Base-by-base conservation (phyloP, 92 coral and sea anemone species). In the Palythoa grandis region DNA sequence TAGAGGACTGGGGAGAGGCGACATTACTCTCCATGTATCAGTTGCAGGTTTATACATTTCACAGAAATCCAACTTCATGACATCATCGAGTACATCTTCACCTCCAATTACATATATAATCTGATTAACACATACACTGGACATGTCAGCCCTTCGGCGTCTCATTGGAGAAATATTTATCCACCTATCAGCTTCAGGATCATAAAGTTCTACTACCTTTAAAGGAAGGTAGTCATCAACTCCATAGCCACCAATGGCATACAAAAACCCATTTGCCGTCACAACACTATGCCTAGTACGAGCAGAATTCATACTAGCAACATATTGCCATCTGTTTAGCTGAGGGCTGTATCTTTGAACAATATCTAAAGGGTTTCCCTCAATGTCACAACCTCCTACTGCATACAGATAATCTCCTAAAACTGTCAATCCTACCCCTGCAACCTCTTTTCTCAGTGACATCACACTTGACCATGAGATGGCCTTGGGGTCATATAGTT, bases 201-300 rank as follows among this genome's bases (percentile, higher is more conserved):
- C 84, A 69, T 92, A 94, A 13, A 70, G 78, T 83, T 94, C 98
- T 54, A 92, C 95, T 2, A 95, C 65, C 48, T 87, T 84, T 38
- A 94, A 78, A 19, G 98, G 98, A 25, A 88, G 75, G 48, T 83
- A 93, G 0, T 91, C 98, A 56, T 86, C 92, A 61, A 91, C 88
- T 54, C 96, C 90, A 85, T 92, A 94, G 1, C 98, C 98, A 48
- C 98, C 95, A 90, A 94, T 56, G 35, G 92, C 91, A 70, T 88
- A 94, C 68, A 94, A 71, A 40, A 77, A 52, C 13, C 85, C 83
- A 65, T 84, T 84, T 3, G 87, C 85, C 43, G 95, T 88, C 2
- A 82, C 91, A 29, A 91, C 91, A 77, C 91, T 86, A 63, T 93
- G 98, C 29, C 93, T 84, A 25, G 94, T 92, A 37, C 98, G 95